Evolutionary conservation across 2,113 vertebrate genomes (phyloP).

Genomic region (Phaethornis superciliosus): DNA sequence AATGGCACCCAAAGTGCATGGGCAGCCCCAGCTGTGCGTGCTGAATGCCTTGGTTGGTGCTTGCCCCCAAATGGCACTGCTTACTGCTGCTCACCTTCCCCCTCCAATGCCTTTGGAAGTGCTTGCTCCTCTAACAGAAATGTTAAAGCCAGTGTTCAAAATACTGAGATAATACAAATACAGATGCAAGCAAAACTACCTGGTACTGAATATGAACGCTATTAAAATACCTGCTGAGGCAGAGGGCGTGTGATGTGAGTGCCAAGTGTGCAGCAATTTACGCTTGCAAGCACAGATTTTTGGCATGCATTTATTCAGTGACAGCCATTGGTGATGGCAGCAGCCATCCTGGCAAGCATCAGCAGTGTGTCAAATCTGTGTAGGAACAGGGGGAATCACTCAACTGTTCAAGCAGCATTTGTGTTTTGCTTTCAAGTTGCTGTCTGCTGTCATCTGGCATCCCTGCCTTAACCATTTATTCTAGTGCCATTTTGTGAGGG

Average conservation of each 20-base stretch:
- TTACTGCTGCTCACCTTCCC: accelerated
- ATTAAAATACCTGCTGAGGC: background rate
- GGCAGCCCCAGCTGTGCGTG: background rate
- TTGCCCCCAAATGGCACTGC: accelerated
- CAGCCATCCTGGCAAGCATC: background rate
- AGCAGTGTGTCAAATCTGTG: background rate
- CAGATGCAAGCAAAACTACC: background rate
- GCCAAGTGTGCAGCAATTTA: background rate
- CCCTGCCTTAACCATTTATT: background rate
- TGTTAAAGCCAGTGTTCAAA: background rate
- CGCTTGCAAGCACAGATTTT: background rate
- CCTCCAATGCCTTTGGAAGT: background rate
- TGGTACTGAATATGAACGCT: background rate
- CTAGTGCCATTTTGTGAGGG: background rate
- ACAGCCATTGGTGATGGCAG: background rate
- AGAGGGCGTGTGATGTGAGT: background rate
- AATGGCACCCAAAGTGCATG: accelerated
- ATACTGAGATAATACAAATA: background rate
- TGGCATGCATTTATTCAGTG: background rate
- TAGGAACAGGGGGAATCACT: background rate
- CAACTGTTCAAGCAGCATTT: background rate
- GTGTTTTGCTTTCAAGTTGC: background rate
- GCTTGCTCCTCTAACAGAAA: background rate
- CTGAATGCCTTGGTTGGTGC: accelerated
- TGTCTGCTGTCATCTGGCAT: background rate